Conservation (phyloP, 2,888 invertebrate genomes). For the Litoditis marina region DNA sequence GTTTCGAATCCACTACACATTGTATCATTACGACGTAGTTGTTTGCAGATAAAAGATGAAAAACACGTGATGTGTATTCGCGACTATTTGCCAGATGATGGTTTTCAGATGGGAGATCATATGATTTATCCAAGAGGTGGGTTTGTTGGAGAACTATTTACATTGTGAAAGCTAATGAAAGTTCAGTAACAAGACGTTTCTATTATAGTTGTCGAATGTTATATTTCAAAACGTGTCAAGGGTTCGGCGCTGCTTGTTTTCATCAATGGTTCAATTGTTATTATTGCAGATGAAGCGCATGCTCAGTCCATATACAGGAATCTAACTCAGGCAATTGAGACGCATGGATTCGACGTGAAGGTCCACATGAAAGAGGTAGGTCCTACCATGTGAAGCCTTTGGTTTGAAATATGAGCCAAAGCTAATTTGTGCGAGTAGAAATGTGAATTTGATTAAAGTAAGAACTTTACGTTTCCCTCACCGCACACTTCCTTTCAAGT, state of each 20-base stretch:
- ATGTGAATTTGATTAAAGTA: no score
- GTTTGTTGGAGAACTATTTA: no score
- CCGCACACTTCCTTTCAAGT: no score
- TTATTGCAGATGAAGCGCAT: conserved; percentile 7
- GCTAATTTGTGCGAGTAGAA: no score
- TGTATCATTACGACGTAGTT: neutral
- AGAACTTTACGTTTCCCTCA: no score
- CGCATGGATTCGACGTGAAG: conserved; percentile 28
- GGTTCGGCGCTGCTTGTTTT: no score
- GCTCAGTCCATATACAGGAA: conserved; percentile 24
- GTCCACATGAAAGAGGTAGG: conserved; percentile 32
- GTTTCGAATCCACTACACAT: no score
- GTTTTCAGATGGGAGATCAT: conserved; percentile 41
- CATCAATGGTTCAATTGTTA: neutral
- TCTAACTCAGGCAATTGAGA: conserved; percentile 32
- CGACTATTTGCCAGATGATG: conserved; percentile 34
- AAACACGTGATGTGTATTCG: conserved; percentile 44
- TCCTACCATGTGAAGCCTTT: neutral
- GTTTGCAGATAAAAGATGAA: conserved; percentile 25
- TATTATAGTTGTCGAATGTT: no score
- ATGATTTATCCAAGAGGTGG: conserved; percentile 49
- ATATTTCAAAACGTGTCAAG: no score
- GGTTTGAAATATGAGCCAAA: neutral
- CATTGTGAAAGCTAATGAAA: no score
- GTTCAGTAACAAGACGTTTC: no score